Base-by-base conservation (phyloP, 2,113 vertebrate genomes). In the Hippocampus abdominalis region DNA sequence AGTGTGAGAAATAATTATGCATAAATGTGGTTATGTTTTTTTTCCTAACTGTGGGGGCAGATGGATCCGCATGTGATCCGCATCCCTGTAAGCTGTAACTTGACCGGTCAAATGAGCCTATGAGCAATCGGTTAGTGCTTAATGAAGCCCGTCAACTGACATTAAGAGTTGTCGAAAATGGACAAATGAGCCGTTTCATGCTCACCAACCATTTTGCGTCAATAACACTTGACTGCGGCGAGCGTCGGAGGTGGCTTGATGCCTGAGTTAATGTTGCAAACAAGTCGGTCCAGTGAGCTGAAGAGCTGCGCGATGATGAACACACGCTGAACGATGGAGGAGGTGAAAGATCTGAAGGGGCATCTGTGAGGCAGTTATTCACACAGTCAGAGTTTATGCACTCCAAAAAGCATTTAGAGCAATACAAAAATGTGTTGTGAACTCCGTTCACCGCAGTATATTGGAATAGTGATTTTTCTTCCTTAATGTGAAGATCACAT, bases 131-230 rank as follows among this genome's bases (percentile, higher is more conserved):
- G 25, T 53, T 23, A 10, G 65, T 40, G 46, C 15, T 29, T 74
- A 71, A 74, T 77, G 65, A 71, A 66, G 65, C 65, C 74, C 9
- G 2, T 72, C 51, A 7, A 8, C 42, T 13, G 46, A 39, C 8
- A n/a, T 51, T 4, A 70, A 15, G 20, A 63, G 25, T 39, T 36
- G 42, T 20, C 66, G 36, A 64, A 63, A 42, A 72, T 46, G 27
- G 48, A 36, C 53, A 71, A 73, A 68, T 78, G 73, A 70, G 10
- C 18, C 67, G 18, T 60, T 44, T 53, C 32, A 11, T 21, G 16
- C 18, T 49, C n/a, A 11, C 46, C 39, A 27, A 27, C 53, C 60
- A n/a, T 39, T 39, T 69, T 61, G 39, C 64, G 57, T 53, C 49
- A 39, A 70, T 70, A 67, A 70, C 40, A 59, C 10, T 63, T 66